Percentiles rank a stretch among this genome's conserved stretches.
Conservation (phyloP, 1,140 invertebrate genomes). For the Megalonaias nervosa region DNA sequence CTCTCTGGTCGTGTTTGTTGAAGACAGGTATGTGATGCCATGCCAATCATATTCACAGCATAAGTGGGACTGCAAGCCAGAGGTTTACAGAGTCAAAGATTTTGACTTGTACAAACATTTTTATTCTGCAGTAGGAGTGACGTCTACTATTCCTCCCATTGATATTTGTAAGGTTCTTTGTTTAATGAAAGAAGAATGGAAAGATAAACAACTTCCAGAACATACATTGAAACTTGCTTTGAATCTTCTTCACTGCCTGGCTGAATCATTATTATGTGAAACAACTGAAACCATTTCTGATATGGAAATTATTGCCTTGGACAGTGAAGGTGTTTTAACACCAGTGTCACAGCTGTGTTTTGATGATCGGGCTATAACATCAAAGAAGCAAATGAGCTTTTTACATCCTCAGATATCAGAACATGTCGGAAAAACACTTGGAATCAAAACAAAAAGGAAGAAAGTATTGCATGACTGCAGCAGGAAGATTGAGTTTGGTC, state of each 20-base stretch:
- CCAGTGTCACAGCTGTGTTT: constrained; percentile 33
- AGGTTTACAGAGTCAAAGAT: constrained; percentile 12
- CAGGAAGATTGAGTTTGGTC: constrained; percentile 47
- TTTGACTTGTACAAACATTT: neutral
- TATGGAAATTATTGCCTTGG: constrained; percentile 30
- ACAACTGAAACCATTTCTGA: neutral
- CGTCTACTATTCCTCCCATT: too few relatives aligned
- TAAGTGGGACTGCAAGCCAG: constrained; percentile 29
- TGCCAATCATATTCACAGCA: constrained; percentile 20
- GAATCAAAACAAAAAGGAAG: constrained; percentile 51
- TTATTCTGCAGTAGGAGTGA: too few relatives aligned
- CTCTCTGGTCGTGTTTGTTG: constrained; percentile 18
- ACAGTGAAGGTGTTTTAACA: constrained; percentile 20
- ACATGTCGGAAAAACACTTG: constrained; percentile 37
- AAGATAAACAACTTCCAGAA: too few relatives aligned
- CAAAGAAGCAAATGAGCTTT: constrained; percentile 30
- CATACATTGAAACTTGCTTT: too few relatives aligned
- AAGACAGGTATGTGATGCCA: constrained; percentile 15
- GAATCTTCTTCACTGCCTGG: neutral
- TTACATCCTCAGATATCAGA: constrained; percentile 39
- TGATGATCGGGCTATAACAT: constrained; percentile 34
- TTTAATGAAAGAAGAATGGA: too few relatives aligned
- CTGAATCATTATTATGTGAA: neutral
- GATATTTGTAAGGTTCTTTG: too few relatives aligned
- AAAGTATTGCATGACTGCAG: constrained; percentile 27